These are phyloP conservation scores for Pegea sp. DNA, from an alignment of 23 tunicate species.

Conservation along the genomic window DNA sequence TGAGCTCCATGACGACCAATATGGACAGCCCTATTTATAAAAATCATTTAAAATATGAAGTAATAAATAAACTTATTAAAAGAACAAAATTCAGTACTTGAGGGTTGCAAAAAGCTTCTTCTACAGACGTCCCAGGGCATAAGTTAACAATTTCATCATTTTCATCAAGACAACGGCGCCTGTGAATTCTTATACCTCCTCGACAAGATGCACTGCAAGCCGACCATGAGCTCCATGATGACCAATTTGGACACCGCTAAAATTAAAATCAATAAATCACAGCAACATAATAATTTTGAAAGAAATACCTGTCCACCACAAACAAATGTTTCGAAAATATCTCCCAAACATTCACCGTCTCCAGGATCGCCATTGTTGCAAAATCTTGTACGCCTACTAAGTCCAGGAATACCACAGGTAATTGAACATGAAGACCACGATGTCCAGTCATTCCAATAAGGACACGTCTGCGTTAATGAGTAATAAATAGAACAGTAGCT, in stretches of 20 bases:
- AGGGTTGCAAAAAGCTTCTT: conserved; percentile 13
- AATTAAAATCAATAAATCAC: neutral
- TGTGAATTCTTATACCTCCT: conserved; percentile 2
- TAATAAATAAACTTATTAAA: no score
- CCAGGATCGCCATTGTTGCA: conserved; percentile 17
- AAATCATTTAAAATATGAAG: no score
- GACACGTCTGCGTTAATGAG: conserved; percentile 10
- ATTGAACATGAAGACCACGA: conserved; percentile 3
- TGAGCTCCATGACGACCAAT: neutral
- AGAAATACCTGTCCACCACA: conserved; percentile 3
- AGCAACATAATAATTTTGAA: conserved; percentile 2
- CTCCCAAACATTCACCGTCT: conserved; percentile 9
- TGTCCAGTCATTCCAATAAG: conserved; percentile 4
- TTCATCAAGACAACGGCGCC: conserved; percentile 14
- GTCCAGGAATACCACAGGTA: conserved; percentile 2
- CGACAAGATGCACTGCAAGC: conserved; percentile 32
- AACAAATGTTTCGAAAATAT: neutral
- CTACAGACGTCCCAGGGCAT: conserved; percentile 2
- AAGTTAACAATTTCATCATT: neutral
- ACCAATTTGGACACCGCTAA: conserved; percentile 22
- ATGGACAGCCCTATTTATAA: neutral
- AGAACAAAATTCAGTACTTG: no score
- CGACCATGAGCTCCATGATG: conserved; percentile 6
- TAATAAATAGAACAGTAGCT: no score
- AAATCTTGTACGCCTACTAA: conserved; percentile 3